Percentiles rank a stretch among this genome's conserved stretches.
Evolutionary conservation across 2,797 vertebrate genomes (phyloP).

Genomic region (Lateolabrax maculatus): DNA sequence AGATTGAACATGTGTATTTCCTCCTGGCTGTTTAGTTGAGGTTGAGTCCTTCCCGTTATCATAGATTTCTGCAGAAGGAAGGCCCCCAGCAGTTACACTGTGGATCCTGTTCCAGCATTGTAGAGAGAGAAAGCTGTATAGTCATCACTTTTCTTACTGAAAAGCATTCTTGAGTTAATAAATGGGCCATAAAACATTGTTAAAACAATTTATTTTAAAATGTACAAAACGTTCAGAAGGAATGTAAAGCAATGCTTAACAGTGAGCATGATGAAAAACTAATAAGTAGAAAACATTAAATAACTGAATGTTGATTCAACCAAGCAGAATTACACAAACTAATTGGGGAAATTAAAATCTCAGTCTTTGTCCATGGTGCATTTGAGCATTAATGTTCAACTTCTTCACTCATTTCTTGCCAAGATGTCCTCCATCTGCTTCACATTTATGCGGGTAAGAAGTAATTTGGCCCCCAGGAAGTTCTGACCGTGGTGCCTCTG

Average conservation of each 20-base stretch:
- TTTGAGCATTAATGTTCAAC: not conserved
- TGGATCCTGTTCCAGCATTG: not conserved
- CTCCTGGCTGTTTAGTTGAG: not conserved
- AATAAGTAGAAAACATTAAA: not conserved
- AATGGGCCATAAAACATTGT: not conserved
- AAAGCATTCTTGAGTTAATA: not conserved
- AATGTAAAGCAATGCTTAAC: not conserved
- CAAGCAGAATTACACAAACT: not conserved
- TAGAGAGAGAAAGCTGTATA: no score
- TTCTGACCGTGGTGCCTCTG: slow-evolving; percentile 83
- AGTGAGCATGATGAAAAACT: not conserved
- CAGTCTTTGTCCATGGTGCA: no score
- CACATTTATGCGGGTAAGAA: slow-evolving; percentile 87
- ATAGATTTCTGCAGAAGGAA: not conserved
- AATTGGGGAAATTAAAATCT: not conserved
- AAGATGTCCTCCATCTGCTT: slow-evolving; percentile 86
- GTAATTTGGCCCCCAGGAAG: slow-evolving; percentile 87
- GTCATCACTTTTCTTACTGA: accelerated
- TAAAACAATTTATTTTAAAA: slow-evolving; percentile 36
- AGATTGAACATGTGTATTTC: not conserved
- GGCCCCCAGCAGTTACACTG: not conserved
- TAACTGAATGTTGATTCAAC: not conserved
- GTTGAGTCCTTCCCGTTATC: not conserved
- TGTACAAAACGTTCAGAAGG: not conserved
- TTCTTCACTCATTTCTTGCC: slow-evolving; percentile 28